Evolutionary conservation across 2,113 vertebrate genomes (phyloP).

Genomic region (Polypterus bichir): DNA sequence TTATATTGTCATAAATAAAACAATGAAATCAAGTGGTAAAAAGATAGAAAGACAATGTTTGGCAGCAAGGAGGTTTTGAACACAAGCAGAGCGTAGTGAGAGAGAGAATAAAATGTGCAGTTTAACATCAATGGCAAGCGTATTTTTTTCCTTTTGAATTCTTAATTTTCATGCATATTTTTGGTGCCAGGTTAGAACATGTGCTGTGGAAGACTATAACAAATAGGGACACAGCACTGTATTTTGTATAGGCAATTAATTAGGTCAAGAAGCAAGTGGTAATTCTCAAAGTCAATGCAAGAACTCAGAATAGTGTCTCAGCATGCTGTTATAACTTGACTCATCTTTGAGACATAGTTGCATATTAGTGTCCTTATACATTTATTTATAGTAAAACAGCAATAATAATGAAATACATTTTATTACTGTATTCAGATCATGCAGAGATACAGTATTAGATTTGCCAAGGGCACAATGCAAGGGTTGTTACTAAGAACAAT

Average conservation of each 20-base stretch:
- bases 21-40: too few species aligned
- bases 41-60: too few species aligned
- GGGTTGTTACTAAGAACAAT: too few species aligned
- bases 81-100: not conserved
- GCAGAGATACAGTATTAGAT: too few species aligned
- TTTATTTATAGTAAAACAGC: not conserved
- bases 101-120: slow-evolving; percentile 42
- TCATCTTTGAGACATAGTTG: not conserved
- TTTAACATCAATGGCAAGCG: slow-evolving; percentile 87
- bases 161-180: slow-evolving; percentile 45
- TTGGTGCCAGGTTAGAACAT: slow-evolving; percentile 42
- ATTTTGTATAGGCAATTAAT: slow-evolving; percentile 30
- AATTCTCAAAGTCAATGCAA: not conserved
- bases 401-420: too few species aligned
- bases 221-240: slow-evolving; percentile 29
- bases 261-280: slow-evolving; percentile 23
- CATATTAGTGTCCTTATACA: slow-evolving; percentile 2
- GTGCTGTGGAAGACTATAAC: slow-evolving; percentile 24
- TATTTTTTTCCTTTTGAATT: slow-evolving; percentile 50
- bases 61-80: too few species aligned
- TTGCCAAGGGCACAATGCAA: too few species aligned
- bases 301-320: not conserved
- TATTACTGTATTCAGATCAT: too few species aligned
- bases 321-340: not conserved
- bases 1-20: too few species aligned